phyloP scores from a whole-genome alignment of 2,113 vertebrate genomes.

The Corythaixoides concolor region DNA sequence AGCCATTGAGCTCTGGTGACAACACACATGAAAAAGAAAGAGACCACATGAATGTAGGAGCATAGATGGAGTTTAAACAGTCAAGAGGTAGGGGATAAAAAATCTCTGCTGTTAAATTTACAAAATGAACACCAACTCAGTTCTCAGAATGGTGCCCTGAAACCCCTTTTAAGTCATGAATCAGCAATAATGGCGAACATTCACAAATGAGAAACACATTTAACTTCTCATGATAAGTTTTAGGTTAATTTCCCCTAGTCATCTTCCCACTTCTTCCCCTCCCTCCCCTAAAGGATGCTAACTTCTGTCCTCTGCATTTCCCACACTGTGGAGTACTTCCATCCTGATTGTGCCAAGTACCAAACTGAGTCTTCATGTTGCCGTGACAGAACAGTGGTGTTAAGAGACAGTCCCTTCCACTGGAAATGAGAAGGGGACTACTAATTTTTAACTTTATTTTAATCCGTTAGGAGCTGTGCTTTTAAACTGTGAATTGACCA shows the following conservation, averaged over 20 bases:
- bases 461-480: neutral
- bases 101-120: neutral
- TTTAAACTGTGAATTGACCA: neutral
- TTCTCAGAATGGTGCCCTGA: neutral
- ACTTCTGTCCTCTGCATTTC: neutral
- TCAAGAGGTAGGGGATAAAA: neutral
- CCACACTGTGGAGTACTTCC: neutral
- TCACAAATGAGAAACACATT: neutral
- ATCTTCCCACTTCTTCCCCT: neutral
- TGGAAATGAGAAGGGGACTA: neutral
- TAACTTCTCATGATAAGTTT: neutral
- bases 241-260: neutral
- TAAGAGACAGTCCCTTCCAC: neutral
- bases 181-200: neutral
- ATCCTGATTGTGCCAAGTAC: neutral
- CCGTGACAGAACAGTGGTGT: accelerated
- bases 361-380: accelerated
- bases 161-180: neutral
- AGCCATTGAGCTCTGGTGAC: neutral
- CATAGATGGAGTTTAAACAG: neutral
- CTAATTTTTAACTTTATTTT: neutral
- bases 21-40: neutral
- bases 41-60: neutral
- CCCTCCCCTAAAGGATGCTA: neutral
- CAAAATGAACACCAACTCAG: neutral